A percentile compares a stretch with the other conserved stretches of the same genome.
Conservation (phyloP, 2,797 vertebrate genomes). For the Aselliscus stoliczkanus region DNA sequence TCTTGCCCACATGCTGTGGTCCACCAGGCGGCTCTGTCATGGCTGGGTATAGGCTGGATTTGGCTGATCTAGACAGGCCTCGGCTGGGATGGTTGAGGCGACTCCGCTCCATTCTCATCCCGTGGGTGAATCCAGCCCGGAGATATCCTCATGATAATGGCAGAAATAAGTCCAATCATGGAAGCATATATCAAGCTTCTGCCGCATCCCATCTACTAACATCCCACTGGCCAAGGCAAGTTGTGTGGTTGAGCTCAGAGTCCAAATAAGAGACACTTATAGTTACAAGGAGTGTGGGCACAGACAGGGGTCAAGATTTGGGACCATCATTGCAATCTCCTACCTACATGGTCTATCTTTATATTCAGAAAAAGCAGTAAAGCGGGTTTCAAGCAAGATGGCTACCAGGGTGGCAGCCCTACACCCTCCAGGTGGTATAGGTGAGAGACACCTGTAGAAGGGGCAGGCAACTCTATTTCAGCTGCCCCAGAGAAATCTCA, state of each 20-base stretch:
- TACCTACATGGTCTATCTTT: background rate
- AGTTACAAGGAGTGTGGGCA: background rate
- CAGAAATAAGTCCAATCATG: background rate
- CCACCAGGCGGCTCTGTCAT: background rate
- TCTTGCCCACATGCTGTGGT: rapidly evolving
- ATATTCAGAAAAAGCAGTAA: background rate
- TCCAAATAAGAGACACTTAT: background rate
- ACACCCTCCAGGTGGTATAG: background rate
- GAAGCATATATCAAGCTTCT: background rate
- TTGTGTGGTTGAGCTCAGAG: background rate
- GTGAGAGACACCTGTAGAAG: background rate
- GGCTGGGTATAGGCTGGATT: background rate
- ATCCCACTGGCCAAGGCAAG: background rate
- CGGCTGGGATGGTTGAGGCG: background rate
- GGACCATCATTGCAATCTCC: background rate
- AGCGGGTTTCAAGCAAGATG: background rate
- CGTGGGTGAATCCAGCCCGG: no score
- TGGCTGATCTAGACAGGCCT: background rate
- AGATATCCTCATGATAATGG: background rate
- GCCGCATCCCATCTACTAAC: background rate
- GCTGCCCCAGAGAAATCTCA: background rate
- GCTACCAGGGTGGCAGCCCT: background rate
- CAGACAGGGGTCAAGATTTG: background rate
- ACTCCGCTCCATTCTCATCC: background rate
- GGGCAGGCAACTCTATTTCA: background rate